phyloP scores from a whole-genome alignment of 2,888 invertebrate species.

The Rotaria magnacalcarata region DNA sequence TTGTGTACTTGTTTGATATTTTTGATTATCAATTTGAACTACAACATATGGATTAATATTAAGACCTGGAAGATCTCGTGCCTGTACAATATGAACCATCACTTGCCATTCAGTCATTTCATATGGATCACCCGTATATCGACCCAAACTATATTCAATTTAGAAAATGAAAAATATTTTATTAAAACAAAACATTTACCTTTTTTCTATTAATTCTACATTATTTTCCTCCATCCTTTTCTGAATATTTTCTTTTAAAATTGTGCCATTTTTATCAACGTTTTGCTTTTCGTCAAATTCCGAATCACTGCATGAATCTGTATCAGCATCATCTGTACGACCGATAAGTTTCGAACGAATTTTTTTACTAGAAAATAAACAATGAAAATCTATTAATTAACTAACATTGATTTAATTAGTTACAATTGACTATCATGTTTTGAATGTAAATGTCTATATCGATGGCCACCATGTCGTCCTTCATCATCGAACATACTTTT shows the following conservation, averaged over 20 bases:
- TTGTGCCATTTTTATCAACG: no score
- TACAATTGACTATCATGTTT: background rate
- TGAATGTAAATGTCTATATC: background rate
- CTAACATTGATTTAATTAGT: background rate
- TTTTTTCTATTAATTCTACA: background rate
- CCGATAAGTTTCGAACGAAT: background rate
- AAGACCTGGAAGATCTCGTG: slow-evolving; percentile 78
- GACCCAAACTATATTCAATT: background rate
- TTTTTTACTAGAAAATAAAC: background rate
- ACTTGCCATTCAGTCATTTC: slow-evolving; percentile 73
- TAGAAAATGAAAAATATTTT: background rate
- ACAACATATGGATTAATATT: slow-evolving; percentile 89
- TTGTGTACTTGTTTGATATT: slow-evolving; percentile 48
- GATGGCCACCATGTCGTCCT: slow-evolving; percentile 5
- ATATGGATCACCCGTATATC: background rate
- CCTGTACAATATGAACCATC: slow-evolving; percentile 69
- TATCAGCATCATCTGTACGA: background rate
- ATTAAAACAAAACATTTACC: background rate
- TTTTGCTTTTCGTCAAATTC: background rate
- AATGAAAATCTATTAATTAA: background rate
- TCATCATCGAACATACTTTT: background rate
- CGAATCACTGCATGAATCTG: background rate
- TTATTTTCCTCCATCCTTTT: background rate
- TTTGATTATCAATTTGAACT: slow-evolving; percentile 50
- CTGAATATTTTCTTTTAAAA: background rate